A percentile compares a stretch with the other conserved stretches of the same genome.
Conservation (phyloP, 2,113 vertebrate genomes). For the Poicephalus meyeri region DNA sequence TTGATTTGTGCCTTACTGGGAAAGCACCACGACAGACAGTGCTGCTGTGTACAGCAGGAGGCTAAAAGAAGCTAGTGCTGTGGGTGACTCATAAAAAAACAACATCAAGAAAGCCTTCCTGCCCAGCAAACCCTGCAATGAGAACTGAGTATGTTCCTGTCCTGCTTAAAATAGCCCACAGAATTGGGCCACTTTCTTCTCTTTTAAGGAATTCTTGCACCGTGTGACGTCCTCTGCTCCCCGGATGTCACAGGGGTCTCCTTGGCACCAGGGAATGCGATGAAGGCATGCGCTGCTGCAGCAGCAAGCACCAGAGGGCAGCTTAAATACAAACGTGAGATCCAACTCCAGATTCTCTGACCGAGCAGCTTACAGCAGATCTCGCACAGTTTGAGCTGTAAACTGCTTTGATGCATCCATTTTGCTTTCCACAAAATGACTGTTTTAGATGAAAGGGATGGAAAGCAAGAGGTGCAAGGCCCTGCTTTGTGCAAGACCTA, state of each 20-base stretch:
- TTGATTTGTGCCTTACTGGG: not conserved
- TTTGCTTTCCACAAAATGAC: not conserved
- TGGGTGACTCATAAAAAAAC: not conserved
- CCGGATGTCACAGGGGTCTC: not conserved
- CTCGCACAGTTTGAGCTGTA: not conserved
- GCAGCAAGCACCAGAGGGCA: conserved; percentile 17
- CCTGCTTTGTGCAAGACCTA: not conserved
- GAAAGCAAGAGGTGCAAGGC: not conserved
- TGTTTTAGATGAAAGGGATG: not conserved
- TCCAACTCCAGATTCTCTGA: not conserved
- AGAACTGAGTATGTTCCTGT: not conserved
- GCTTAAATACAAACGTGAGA: not conserved
- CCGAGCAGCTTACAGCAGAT: not conserved
- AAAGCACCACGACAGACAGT: not conserved
- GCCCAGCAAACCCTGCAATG: not conserved
- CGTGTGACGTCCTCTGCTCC: not conserved
- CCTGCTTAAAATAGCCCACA: not conserved
- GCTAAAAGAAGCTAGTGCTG: not conserved
- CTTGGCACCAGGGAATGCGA: not conserved
- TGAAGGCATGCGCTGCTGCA: not conserved
- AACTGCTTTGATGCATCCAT: not conserved
- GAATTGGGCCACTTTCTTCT: not conserved
- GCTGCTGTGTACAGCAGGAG: not conserved
- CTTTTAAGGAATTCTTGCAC: not conserved
- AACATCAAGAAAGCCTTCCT: not conserved